phyloP scores from a whole-genome alignment of 2,113 vertebrate species.

The Myiopsitta monachus region DNA sequence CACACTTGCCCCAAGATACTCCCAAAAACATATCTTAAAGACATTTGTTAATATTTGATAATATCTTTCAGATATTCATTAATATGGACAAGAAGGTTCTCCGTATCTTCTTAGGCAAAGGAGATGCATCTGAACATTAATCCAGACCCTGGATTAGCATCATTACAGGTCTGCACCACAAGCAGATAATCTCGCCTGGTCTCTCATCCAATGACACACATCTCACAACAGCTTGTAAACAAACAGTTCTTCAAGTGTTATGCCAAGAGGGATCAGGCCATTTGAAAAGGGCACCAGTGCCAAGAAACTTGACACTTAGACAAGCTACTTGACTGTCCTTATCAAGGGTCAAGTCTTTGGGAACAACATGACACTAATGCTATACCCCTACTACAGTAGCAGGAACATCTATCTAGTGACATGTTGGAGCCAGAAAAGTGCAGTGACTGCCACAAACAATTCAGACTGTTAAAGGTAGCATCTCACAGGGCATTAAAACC shows the following conservation, averaged over 20 bases:
- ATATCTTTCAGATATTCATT: not conserved
- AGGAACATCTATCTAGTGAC: not conserved
- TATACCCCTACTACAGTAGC: not conserved
- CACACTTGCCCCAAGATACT: not conserved
- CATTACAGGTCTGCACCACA: not conserved
- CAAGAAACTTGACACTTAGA: conserved; percentile 1
- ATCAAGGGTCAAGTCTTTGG: not conserved
- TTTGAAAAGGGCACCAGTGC: not conserved
- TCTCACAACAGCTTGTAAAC: not conserved
- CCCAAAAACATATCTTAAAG: not conserved
- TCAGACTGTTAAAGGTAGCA: not conserved
- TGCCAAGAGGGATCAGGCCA: not conserved
- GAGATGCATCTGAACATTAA: not conserved
- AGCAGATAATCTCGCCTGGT: not conserved
- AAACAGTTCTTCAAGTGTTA: not conserved
- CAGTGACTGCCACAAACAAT: not conserved
- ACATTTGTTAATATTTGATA: not conserved
- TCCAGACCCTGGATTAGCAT: not conserved
- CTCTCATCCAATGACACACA: not conserved
- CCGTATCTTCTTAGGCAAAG: not conserved
- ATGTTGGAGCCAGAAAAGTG: not conserved
- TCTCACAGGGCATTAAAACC: not conserved
- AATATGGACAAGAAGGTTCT: not conserved
- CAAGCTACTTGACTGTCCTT: not conserved
- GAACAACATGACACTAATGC: not conserved